These are phyloP conservation scores for Sphaeramia orbicularis DNA, from an alignment of 2,797 vertebrate species.

Conservation along the genomic window DNA sequence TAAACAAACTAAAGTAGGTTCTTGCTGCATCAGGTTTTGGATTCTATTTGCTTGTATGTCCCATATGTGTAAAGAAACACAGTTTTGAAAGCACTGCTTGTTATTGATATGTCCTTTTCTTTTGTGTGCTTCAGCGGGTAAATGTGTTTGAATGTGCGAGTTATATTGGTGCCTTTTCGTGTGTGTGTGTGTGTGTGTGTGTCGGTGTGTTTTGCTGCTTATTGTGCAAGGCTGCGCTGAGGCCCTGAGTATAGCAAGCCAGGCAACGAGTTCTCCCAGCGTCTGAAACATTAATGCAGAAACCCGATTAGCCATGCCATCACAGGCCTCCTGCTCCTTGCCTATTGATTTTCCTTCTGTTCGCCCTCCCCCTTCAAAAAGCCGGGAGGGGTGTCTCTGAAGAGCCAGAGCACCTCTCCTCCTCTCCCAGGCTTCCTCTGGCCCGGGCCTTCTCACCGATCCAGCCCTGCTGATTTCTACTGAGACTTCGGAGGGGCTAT, in stretches of 20 bases:
- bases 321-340: constrained; percentile 73
- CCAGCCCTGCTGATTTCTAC: constrained; percentile 72
- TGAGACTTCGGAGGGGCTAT: constrained; percentile 70
- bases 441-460: constrained; percentile 65
- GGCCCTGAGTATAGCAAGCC: constrained; percentile 70
- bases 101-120: constrained; percentile 6
- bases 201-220: constrained; percentile 50
- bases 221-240: constrained; percentile 71
- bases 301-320: constrained; percentile 78
- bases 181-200: constrained; percentile 40
- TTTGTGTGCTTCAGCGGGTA: constrained; percentile 22
- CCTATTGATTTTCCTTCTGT: constrained; percentile 82
- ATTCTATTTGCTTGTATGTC: constrained; percentile 6
- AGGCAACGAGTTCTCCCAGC: constrained; percentile 71
- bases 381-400: constrained; percentile 70
- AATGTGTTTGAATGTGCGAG: constrained; percentile 27
- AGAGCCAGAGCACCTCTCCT: constrained; percentile 70
- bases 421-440: constrained; percentile 67
- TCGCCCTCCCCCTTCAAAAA: constrained; percentile 69
- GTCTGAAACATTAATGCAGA: constrained; percentile 84
- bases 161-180: constrained; percentile 30
- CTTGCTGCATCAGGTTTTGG: not conserved
- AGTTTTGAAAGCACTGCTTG: not conserved
- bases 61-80: constrained; percentile 15
- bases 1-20: constrained; percentile 49